Evolutionary conservation across 2,888 invertebrate genomes (phyloP), one percentile per base, ranked within the genome.

Genomic region (Eubasilissa splendida): DNA sequence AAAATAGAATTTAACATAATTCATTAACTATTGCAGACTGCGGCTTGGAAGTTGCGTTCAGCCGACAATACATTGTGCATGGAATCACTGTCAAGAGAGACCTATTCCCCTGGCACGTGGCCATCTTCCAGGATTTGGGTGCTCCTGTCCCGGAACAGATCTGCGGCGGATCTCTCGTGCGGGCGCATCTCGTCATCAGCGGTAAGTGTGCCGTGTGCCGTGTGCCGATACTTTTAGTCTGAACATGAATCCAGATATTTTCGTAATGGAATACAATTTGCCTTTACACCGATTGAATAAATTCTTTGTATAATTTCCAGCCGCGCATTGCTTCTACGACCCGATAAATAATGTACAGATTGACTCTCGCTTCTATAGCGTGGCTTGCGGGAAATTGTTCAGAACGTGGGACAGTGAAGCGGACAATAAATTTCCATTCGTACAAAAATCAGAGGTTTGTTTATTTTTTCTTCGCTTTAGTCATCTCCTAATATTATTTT

Each of bases 401-500:
- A 63, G 60, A 11, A 31, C 60, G 11, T 63, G 60, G 60, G 60
- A 63, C 31, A 31, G 33, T 9, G 60, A 63, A 31, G 22, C 33
- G 31, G 2, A 22, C 33, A 31, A 63, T 4, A 63, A 14, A 22
- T 1, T 12, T 10, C 22, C 22, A 63, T 3, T 63, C 31, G 11
- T 63, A 22, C 60, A 63, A 31, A 63, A 63, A 63, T 31, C 31
- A 63, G 60, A 63, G 9, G 60, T 63, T 63, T 10, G 60, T 63
- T 10, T 11, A 63, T 31, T 63, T 63, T 31, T 11, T 31, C 33
- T 63, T 4, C 4, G 33, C 33, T 10, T 63, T 63, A 22, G 31
- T 22, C 22, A 22, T n/a, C n/a, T n/a, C 22, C 22, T 22, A 22
- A 22, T 22, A 22, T 22, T 22, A 22, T 22, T 22, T 22, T 22